Evolutionary conservation across 2,113 vertebrate genomes (phyloP).

Genomic region (Gallinago undulata): DNA sequence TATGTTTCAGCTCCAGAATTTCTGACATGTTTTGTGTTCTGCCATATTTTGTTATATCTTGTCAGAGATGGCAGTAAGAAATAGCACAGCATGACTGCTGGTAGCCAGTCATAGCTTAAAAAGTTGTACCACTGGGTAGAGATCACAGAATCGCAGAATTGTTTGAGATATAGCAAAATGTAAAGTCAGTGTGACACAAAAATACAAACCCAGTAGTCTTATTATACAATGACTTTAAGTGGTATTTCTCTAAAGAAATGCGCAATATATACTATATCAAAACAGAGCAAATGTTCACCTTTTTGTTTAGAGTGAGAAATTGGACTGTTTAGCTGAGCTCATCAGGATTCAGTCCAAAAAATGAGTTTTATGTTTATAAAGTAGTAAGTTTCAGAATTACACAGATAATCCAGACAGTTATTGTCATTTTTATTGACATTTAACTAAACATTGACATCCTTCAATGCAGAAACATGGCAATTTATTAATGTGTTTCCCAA

Average conservation of each 20-base stretch:
- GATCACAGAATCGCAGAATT: neutral
- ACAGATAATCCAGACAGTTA: neutral
- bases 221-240: neutral
- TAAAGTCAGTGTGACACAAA: neutral
- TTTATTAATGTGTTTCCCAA: neutral
- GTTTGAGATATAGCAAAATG: neutral
- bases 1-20: neutral
- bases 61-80: neutral
- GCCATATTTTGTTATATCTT: neutral
- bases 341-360: neutral
- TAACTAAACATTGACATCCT: neutral
- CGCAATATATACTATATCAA: neutral
- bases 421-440: neutral
- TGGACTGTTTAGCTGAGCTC: neutral
- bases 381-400: neutral
- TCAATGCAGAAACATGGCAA: neutral
- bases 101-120: neutral
- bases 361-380: neutral
- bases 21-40: neutral
- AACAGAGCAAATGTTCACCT: neutral
- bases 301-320: neutral
- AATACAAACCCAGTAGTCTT: neutral
- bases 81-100: neutral
- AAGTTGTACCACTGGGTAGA: neutral
- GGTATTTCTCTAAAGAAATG: neutral